Conservation (phyloP, 2,797 vertebrate species). For the Bovichtus diacanthus region DNA sequence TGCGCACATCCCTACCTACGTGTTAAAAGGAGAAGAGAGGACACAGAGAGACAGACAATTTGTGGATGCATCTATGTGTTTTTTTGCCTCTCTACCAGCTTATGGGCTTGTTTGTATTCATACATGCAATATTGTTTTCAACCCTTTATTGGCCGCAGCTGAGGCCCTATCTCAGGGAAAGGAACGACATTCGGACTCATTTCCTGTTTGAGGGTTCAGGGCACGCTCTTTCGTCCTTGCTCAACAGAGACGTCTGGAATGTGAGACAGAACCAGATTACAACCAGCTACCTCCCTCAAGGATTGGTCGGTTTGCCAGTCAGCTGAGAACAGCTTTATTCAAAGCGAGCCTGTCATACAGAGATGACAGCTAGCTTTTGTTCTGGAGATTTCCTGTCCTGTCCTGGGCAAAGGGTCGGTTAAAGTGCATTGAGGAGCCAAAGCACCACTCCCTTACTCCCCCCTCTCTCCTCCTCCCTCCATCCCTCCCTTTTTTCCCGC, state of each 20-base stretch:
- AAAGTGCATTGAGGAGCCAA: constrained; percentile 62
- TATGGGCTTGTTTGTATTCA: constrained; percentile 49
- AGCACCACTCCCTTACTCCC: constrained; percentile 35
- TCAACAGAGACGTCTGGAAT: constrained; percentile 64
- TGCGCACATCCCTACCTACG: constrained; percentile 36
- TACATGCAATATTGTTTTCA: constrained; percentile 23
- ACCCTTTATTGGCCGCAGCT: constrained; percentile 35
- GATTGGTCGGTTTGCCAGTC: constrained; percentile 51
- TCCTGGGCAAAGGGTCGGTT: constrained; percentile 67
- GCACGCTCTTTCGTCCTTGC: constrained; percentile 38
- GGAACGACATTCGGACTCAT: constrained; percentile 64
- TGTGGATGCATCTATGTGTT: constrained; percentile 21
- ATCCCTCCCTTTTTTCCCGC: constrained; percentile 66
- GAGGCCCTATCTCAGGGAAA: constrained; percentile 55
- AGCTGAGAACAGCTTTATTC: constrained; percentile 66
- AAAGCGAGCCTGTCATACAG: constrained; percentile 40
- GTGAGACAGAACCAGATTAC: constrained; percentile 66
- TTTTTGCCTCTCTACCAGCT: constrained; percentile 13
- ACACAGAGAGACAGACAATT: constrained; percentile 16
- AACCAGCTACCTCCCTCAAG: constrained; percentile 49
- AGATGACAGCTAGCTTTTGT: constrained; percentile 76
- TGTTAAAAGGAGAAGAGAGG: constrained; percentile 21
- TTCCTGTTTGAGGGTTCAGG: constrained; percentile 75
- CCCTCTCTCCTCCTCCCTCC: background rate
- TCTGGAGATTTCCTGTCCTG: constrained; percentile 72